Conservation (phyloP, 2,888 invertebrate species). For the Tachina lurida region DNA sequence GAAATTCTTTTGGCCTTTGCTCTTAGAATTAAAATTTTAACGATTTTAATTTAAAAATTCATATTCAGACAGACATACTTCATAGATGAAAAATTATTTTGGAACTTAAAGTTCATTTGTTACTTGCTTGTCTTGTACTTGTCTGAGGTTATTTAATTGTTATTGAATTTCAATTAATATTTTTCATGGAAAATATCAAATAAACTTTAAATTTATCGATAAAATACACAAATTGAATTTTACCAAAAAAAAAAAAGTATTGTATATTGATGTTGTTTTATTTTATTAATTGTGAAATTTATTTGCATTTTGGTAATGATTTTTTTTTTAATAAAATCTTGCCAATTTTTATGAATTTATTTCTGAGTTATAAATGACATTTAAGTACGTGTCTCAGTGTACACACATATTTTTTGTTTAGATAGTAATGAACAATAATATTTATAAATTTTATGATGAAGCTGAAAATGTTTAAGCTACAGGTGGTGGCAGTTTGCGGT, state of each 20-base stretch:
- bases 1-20: background rate
- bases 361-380: background rate
- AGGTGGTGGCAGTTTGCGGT: constrained; percentile 58
- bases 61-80: background rate
- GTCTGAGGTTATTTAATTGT: constrained; percentile 37
- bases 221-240: constrained; percentile 11
- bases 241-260: background rate
- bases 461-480: constrained; percentile 41
- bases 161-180: constrained; percentile 35
- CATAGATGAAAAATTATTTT: background rate
- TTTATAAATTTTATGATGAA: constrained; percentile 61
- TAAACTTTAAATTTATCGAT: background rate
- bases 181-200: constrained; percentile 19
- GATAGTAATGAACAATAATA: constrained; percentile 60
- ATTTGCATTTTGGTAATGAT: constrained; percentile 30
- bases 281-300: constrained; percentile 1
- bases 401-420: background rate
- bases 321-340: constrained; percentile 25
- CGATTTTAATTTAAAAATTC: background rate
- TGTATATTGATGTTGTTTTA: background rate
- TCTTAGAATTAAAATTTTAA: background rate
- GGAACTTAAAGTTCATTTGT: constrained; percentile 18
- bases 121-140: constrained; percentile 21
- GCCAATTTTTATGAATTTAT: constrained; percentile 35
- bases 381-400: constrained; percentile 33